A percentile compares a stretch with the other conserved stretches of the same genome.
Conservation (phyloP, 2,113 vertebrate species). For the Eretmochelys imbricata region DNA sequence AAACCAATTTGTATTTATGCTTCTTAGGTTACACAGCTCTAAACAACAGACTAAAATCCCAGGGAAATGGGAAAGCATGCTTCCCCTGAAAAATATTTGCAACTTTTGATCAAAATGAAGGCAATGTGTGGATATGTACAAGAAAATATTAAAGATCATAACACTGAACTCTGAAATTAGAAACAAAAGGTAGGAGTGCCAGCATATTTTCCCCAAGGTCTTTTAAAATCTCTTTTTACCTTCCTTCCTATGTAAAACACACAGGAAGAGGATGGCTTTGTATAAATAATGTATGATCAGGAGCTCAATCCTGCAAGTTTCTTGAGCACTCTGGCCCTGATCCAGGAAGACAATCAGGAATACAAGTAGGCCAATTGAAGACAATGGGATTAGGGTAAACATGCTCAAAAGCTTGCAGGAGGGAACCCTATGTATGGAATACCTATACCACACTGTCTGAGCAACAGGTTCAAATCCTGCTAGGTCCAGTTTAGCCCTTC, state of each 20-base stretch:
- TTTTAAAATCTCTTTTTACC: neutral
- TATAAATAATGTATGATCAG: rapidly evolving
- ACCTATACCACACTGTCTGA: neutral
- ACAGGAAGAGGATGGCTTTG: neutral
- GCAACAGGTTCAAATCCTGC: neutral
- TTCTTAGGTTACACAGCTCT: neutral
- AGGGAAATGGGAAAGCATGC: neutral
- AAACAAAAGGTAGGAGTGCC: neutral
- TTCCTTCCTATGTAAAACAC: neutral
- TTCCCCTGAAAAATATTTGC: neutral
- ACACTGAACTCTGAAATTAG: neutral
- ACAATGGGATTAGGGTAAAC: neutral
- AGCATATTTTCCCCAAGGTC: neutral
- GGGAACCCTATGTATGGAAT: neutral
- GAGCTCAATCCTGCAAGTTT: neutral
- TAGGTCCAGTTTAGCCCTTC: neutral
- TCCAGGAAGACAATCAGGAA: neutral
- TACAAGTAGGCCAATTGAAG: rapidly evolving
- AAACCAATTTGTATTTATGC: neutral
- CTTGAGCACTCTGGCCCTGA: neutral
- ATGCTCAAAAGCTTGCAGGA: neutral
- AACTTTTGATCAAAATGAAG: neutral
- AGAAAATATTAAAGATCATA: neutral
- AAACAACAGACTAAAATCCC: neutral
- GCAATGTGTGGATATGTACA: neutral